A percentile compares a stretch with the other conserved stretches of the same genome.
Evolutionary conservation across 2,888 invertebrate genomes (phyloP).

Genomic region (Dascillus cervinus): DNA sequence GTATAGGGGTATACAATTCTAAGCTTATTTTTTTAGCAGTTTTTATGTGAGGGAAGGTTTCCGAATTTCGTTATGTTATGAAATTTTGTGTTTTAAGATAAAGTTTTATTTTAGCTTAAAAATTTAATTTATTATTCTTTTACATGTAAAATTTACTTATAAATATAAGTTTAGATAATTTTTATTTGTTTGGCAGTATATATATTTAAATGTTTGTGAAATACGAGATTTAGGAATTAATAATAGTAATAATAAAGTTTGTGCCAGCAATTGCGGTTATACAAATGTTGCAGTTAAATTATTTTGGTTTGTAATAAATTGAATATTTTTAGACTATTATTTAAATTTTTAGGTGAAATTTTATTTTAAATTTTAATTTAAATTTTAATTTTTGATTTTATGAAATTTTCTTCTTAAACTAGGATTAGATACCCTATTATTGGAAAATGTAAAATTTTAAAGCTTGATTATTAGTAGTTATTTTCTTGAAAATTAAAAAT

Average conservation of each 20-base stretch:
- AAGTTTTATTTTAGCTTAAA: conserved; percentile 46
- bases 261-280: conserved; percentile 67
- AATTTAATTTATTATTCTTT: conserved; percentile 48
- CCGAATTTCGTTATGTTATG: too few relatives aligned
- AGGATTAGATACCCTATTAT: conserved; percentile 67
- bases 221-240: conserved; percentile 55
- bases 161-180: conserved; percentile 43
- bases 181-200: conserved; percentile 40
- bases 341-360: conserved; percentile 53
- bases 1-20: too few relatives aligned
- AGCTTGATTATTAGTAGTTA: conserved; percentile 51
- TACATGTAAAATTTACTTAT: conserved; percentile 50
- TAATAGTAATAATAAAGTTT: conserved; percentile 53
- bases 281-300: conserved; percentile 53
- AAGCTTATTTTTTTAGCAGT: too few relatives aligned
- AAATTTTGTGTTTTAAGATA: conserved; percentile 17
- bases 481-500: conserved; percentile 60
- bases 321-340: conserved; percentile 34
- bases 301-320: conserved; percentile 43
- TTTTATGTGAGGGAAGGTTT: too few relatives aligned
- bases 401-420: conserved; percentile 45
- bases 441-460: conserved; percentile 39
- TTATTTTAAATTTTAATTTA: conserved; percentile 36
- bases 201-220: conserved; percentile 52
- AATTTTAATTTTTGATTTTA: conserved; percentile 41